Percentiles rank a stretch among this genome's conserved stretches.
phyloP scores from a whole-genome alignment of 2,888 invertebrate genomes.

The Myathropa florea region DNA sequence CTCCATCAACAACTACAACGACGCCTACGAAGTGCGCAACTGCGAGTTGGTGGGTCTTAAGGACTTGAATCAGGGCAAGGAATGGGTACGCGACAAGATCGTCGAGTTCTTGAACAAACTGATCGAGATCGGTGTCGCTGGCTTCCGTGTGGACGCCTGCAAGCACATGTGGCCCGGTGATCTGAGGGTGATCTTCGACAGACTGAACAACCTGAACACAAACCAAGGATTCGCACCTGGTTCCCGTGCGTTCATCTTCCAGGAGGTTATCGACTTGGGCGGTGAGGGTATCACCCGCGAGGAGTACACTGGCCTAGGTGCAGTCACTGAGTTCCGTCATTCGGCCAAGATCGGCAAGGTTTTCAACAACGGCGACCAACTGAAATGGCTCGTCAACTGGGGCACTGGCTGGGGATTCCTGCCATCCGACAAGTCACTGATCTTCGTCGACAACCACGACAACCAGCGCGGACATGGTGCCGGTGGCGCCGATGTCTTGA shows the following conservation, averaged over 20 bases:
- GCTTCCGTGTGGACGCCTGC: constrained; percentile 91
- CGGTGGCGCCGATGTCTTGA: constrained; percentile 84
- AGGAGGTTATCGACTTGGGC: constrained; percentile 89
- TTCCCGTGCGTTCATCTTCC: constrained; percentile 86
- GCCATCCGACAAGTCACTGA: constrained; percentile 84
- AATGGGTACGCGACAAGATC: constrained; percentile 75
- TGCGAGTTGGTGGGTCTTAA: constrained; percentile 88
- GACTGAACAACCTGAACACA: constrained; percentile 84
- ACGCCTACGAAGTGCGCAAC: constrained; percentile 85
- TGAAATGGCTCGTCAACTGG: constrained; percentile 85
- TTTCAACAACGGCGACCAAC: constrained; percentile 83
- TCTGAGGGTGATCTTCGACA: constrained; percentile 82
- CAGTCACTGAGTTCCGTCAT: constrained; percentile 88
- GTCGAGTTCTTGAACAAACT: constrained; percentile 77
- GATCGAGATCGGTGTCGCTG: constrained; percentile 88
- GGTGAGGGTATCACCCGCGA: constrained; percentile 80
- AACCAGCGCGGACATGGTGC: constrained; percentile 90
- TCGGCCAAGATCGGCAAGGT: constrained; percentile 81
- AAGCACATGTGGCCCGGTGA: constrained; percentile 92
- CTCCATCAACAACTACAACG: constrained; percentile 85
- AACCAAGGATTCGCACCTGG: constrained; percentile 84
- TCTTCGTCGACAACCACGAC: constrained; percentile 96
- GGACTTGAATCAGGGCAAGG: constrained; percentile 87
- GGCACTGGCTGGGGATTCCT: constrained; percentile 87
- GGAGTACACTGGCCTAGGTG: constrained; percentile 82